These are phyloP conservation scores for Crambe crambe DNA, from an alignment of 37 sponge, comb jelly and placozoan species.

Conservation along the genomic window DNA sequence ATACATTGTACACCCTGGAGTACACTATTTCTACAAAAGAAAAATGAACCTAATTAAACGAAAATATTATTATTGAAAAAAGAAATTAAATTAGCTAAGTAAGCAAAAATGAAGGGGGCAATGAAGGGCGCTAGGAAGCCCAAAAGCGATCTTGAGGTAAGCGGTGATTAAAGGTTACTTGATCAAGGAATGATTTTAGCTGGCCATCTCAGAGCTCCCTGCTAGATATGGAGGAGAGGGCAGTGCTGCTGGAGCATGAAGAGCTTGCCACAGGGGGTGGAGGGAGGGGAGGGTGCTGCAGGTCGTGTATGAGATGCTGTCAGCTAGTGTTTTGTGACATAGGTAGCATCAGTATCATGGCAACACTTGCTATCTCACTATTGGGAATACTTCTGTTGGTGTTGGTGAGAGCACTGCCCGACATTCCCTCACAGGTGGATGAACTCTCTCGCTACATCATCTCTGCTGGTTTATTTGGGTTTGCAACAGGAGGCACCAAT, in stretches of 20 bases:
- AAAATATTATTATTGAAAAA: not conserved
- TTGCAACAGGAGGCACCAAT: constrained; percentile 72
- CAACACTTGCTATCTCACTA: constrained; percentile 13
- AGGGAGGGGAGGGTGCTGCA: not conserved
- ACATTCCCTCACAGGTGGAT: not conserved
- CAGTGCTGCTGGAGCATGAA: constrained; percentile 39
- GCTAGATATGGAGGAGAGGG: constrained; percentile 61
- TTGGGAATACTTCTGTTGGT: constrained; percentile 39
- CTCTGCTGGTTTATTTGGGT: constrained; percentile 74
- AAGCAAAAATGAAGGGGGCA: not conserved
- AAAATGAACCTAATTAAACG: not conserved
- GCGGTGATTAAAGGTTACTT: not conserved
- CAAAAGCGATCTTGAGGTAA: not conserved
- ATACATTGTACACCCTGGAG: constrained; percentile 41
- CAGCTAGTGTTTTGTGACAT: constrained; percentile 7
- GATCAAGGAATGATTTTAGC: not conserved
- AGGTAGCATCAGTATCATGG: constrained; percentile 36
- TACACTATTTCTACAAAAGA: constrained; percentile 5
- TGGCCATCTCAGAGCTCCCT: constrained; percentile 17
- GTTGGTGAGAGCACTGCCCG: not conserved
- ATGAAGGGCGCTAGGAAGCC: too few species aligned
- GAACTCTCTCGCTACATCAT: constrained; percentile 49
- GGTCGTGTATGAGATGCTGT: not conserved
- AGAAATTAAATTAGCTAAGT: too few species aligned
- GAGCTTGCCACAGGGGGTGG: not conserved